Percentiles rank a stretch among this genome's conserved stretches.
Evolutionary conservation across 2,888 invertebrate species (phyloP).

Genomic region (Drosophila borborema): DNA sequence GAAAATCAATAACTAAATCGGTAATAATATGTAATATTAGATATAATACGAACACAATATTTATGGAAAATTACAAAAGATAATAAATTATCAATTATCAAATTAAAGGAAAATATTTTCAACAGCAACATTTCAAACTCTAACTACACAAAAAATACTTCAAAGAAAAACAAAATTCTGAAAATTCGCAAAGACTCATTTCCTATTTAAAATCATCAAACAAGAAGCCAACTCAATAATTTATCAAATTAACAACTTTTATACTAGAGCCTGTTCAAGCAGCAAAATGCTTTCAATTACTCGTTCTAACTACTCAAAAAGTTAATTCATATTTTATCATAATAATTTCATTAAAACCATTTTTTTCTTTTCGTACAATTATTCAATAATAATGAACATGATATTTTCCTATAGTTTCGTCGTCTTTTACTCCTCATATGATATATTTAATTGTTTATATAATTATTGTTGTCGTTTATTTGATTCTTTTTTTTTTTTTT

Average conservation of each 20-base stretch:
- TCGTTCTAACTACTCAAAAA: constrained; percentile 2
- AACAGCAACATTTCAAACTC: not conserved
- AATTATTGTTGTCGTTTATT: constrained; percentile 35
- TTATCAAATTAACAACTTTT: not conserved
- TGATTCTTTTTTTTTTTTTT: constrained; percentile 21
- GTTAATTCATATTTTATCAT: constrained; percentile 24
- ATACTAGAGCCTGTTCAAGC: not conserved
- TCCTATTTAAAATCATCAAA: not conserved
- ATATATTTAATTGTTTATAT: constrained; percentile 24
- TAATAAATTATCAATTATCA: not conserved
- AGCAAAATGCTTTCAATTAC: constrained; percentile 17
- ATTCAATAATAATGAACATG: constrained; percentile 40
- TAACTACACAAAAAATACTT: not conserved
- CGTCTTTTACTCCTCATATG: constrained; percentile 13
- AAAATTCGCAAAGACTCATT: not conserved
- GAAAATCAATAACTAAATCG: constrained; percentile 10
- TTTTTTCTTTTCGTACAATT: constrained; percentile 13
- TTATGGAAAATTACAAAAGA: constrained; percentile 17
- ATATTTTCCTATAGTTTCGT: constrained; percentile 11
- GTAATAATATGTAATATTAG: not conserved
- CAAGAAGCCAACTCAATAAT: not conserved
- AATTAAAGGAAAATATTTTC: not conserved
- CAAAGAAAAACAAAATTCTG: not conserved
- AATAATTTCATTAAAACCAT: not conserved
- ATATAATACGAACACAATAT: not conserved